These are phyloP conservation scores for Ellobium chinense DNA, from an alignment of 2,888 invertebrate species.

Conservation along the genomic window DNA sequence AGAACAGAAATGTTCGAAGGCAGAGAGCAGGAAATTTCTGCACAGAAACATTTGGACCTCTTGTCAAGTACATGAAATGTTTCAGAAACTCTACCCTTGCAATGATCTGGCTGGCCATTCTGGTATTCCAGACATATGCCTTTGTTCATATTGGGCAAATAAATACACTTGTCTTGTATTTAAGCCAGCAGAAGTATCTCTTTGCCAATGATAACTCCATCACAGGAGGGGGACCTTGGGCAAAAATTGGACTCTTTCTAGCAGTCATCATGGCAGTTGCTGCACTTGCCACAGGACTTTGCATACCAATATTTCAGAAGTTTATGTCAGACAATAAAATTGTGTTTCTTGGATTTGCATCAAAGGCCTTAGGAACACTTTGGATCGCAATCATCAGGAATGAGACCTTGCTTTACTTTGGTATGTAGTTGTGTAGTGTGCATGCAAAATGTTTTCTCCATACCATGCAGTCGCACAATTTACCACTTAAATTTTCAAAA, in stretches of 20 bases:
- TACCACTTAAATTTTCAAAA: no score
- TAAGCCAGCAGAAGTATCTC: slow-evolving; percentile 66
- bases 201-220: slow-evolving; percentile 47
- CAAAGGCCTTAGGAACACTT: slow-evolving; percentile 76
- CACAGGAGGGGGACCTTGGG: slow-evolving; percentile 63
- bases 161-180: slow-evolving; percentile 74
- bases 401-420: slow-evolving; percentile 71
- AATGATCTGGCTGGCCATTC: slow-evolving; percentile 75
- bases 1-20: slow-evolving; percentile 40
- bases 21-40: slow-evolving; percentile 65
- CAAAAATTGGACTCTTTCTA: slow-evolving; percentile 70
- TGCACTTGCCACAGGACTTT: slow-evolving; percentile 66
- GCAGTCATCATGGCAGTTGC: slow-evolving; percentile 72
- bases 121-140: slow-evolving; percentile 76
- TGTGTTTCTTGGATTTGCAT: slow-evolving; percentile 72
- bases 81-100: slow-evolving; percentile 66
- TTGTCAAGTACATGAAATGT: slow-evolving; percentile 69
- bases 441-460: no score
- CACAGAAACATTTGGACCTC: slow-evolving; percentile 69
- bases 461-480: no score
- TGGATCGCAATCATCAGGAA: slow-evolving; percentile 75
- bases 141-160: slow-evolving; percentile 77
- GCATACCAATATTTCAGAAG: slow-evolving; percentile 66
- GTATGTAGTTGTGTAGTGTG: no score
- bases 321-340: slow-evolving; percentile 71